Evolutionary conservation across 2,888 invertebrate genomes (phyloP), one percentile per base, ranked within the genome.

Genomic region (Leptopilina myrica): DNA sequence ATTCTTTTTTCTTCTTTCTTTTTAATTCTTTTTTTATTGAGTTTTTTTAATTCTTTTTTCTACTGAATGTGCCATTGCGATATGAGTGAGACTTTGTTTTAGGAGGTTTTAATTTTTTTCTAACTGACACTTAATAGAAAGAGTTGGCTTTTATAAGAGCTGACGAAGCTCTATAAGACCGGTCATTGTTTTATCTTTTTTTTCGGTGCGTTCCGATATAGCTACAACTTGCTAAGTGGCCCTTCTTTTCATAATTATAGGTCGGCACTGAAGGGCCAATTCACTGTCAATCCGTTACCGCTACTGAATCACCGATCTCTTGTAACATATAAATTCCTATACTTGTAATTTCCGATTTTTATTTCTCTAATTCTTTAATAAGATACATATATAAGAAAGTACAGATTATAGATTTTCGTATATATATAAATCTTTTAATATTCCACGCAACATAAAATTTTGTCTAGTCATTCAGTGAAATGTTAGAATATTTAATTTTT

Each of bases 221-320:
- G 80, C 77, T 81, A 77, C 76, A 80, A 81, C 77, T 49, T 80
- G 80, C 84, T 87, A 87, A 87, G 86, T 87, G 87, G 87, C 85
- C 85, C 86, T 84, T 84, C 83, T 80, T 80, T 82, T 83, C 80
- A 76, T 87, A 87, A 87, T 87, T 85, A 87, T 85, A 86, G 86
- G 86, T 85, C 84, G 85, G 85, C 84, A 78, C 82, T 59, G 83
- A 82, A 83, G 84, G 83, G 84, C 85, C 81, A 83, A 86, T 84
- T 86, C 86, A 85, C 83, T 85, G 84, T 81, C 85, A 86, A 86
- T 86, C 84, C 83, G 85, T 86, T 87, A 86, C 87, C 83, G 85
- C 86, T 87, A 86, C 87, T 83, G 85, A 84, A 84, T 85, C 84
- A 81, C 79, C 46, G 43, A 69, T 14, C 53, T 20, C 69, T 69